A percentile compares a stretch with the other conserved stretches of the same genome.
phyloP scores from a whole-genome alignment of 64 coral and sea anemone species.

The Cladopsammia gracilis region DNA sequence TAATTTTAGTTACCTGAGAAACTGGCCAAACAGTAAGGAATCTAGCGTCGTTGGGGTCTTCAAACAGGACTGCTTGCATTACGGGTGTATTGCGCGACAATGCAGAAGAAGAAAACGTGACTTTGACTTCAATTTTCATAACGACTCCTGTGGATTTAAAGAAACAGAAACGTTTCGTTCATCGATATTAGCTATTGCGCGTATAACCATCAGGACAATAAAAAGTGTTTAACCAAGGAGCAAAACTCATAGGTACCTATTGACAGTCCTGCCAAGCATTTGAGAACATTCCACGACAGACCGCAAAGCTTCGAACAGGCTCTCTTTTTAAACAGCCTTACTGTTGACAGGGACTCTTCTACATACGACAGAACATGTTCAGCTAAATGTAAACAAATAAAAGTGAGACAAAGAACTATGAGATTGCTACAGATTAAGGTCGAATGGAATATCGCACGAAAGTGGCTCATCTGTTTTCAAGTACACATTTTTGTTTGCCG shows the following conservation, averaged over 20 bases:
- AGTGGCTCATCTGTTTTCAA: too few relatives aligned
- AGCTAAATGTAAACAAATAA: neutral
- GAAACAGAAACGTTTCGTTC: neutral
- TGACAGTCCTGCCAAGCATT: conserved; percentile 13
- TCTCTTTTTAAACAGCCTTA: conserved; percentile 39
- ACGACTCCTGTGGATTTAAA: neutral
- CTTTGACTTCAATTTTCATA: conserved; percentile 5
- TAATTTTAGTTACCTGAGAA: conserved; percentile 5
- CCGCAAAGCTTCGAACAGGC: neutral
- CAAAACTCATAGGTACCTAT: neutral
- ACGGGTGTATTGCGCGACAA: conserved; percentile 41
- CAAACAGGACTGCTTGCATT: conserved; percentile 37
- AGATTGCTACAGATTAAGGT: too few relatives aligned
- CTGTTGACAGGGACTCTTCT: conserved; percentile 8
- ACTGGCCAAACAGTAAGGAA: conserved; percentile 14
- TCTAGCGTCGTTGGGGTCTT: conserved; percentile 7
- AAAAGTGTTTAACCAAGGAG: too few relatives aligned
- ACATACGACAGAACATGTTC: conserved; percentile 10
- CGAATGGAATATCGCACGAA: neutral
- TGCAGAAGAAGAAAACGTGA: neutral
- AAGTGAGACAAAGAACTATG: neutral
- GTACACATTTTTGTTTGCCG: too few relatives aligned
- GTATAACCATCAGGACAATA: too few relatives aligned
- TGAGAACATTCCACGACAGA: conserved; percentile 38
- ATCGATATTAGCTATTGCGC: too few relatives aligned